Evolutionary conservation across 2,113 vertebrate species (phyloP).

Genomic region (Chelonoidis abingdonii): DNA sequence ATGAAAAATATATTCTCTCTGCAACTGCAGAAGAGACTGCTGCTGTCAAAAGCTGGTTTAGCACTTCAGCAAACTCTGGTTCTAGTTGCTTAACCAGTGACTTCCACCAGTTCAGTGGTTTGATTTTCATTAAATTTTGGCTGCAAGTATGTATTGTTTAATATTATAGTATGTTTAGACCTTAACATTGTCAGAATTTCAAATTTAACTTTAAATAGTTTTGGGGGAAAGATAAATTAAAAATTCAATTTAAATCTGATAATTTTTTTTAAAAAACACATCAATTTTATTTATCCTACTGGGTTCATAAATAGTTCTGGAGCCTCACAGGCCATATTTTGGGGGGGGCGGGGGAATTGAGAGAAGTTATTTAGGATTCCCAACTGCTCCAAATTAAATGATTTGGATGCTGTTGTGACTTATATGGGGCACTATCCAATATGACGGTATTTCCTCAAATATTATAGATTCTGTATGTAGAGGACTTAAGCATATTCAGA

Average conservation of each 20-base stretch:
- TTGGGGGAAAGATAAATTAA: background rate
- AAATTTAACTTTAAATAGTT: too few relatives aligned
- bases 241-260: background rate
- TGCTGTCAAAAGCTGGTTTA: background rate
- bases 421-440: background rate
- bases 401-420: background rate
- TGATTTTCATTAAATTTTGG: background rate
- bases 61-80: background rate
- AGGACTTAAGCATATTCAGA: background rate
- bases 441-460: background rate
- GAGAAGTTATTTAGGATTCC: background rate
- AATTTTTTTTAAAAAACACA: background rate
- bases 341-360: rapidly evolving
- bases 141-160: background rate
- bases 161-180: background rate
- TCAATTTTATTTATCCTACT: background rate
- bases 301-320: background rate
- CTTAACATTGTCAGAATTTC: background rate
- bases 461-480: background rate
- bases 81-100: background rate
- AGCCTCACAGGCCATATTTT: background rate
- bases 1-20: background rate
- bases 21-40: background rate
- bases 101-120: background rate
- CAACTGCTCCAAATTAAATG: background rate